phyloP scores from a whole-genome alignment of 2,888 invertebrate species.

The Lasioglossum zephyrum region DNA sequence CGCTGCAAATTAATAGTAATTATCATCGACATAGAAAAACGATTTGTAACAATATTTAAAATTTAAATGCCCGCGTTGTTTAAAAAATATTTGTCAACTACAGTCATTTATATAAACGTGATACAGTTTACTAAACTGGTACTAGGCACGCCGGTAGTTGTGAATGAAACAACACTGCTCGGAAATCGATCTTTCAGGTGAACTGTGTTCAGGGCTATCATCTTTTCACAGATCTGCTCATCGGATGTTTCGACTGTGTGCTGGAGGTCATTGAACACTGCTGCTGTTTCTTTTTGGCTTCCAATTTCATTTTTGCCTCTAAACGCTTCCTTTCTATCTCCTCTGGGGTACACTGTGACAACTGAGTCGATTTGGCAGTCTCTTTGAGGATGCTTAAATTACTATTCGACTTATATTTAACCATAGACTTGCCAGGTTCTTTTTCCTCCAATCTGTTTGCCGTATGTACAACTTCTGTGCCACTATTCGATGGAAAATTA shows the following conservation, averaged over 20 bases:
- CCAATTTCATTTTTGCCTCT: slow-evolving; percentile 87
- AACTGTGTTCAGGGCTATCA: slow-evolving; percentile 51
- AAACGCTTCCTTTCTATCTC: slow-evolving; percentile 88
- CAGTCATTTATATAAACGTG: not conserved
- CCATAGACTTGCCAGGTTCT: slow-evolving; percentile 57
- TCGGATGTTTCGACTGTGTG: slow-evolving; percentile 23
- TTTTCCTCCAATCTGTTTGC: slow-evolving; percentile 68
- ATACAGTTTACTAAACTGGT: slow-evolving; percentile 23
- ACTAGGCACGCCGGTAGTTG: not conserved
- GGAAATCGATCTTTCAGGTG: slow-evolving; percentile 5
- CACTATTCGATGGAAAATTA: slow-evolving; percentile 43
- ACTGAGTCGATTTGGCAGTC: slow-evolving; percentile 56
- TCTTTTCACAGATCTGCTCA: slow-evolving; percentile 61
- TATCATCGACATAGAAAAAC: not conserved
- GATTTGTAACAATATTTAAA: slow-evolving; percentile 18
- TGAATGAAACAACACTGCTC: slow-evolving; percentile 16
- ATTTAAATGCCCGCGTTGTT: not conserved
- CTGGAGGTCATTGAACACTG: slow-evolving; percentile 28
- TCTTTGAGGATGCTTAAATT: slow-evolving; percentile 49
- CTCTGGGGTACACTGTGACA: slow-evolving; percentile 85
- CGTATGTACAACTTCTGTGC: slow-evolving; percentile 44
- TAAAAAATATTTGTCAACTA: slow-evolving; percentile 15
- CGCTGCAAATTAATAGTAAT: not conserved
- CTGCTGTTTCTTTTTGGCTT: slow-evolving; percentile 84
- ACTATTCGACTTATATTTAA: slow-evolving; percentile 59